Percentiles rank a stretch among this genome's conserved stretches.
phyloP scores from a whole-genome alignment of 2,113 vertebrate genomes.

The Psammodynastes pulverulentus region DNA sequence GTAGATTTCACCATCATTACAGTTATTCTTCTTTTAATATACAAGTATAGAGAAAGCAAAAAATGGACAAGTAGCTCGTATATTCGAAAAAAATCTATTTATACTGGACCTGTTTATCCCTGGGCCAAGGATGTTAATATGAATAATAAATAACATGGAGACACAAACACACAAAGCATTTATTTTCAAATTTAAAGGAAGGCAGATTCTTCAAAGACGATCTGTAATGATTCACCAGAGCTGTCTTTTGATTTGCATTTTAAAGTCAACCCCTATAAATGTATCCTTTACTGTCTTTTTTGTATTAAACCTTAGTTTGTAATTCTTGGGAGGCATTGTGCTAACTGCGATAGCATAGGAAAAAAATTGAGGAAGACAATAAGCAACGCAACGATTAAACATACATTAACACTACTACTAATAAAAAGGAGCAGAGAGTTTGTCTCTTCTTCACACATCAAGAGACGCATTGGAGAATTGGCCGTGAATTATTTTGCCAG shows the following conservation, averaged over 20 bases:
- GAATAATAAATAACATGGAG: conserved; percentile 54
- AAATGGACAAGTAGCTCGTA: conserved; percentile 46
- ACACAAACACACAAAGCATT: conserved; percentile 38
- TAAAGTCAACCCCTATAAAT: conserved; percentile 56
- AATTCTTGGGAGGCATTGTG: conserved; percentile 45
- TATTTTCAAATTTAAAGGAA: conserved; percentile 63
- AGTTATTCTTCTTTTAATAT: conserved; percentile 63
- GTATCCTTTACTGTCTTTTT: conserved; percentile 57
- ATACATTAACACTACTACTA: neutral
- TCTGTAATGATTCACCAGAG: conserved; percentile 62
- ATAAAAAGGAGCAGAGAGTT: neutral
- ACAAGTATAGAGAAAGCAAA: conserved; percentile 29
- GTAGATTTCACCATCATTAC: conserved; percentile 1
- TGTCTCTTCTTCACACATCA: conserved; percentile 13
- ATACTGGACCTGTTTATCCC: conserved; percentile 24
- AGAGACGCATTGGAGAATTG: neutral
- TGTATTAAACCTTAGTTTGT: conserved; percentile 53
- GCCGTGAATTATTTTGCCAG: conserved; percentile 11
- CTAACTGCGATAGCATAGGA: conserved; percentile 38
- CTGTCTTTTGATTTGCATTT: conserved; percentile 68
- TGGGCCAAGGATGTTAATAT: conserved; percentile 46
- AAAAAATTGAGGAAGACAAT: conserved; percentile 40
- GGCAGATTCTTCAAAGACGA: conserved; percentile 60
- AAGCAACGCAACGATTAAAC: conserved; percentile 31
- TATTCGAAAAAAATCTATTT: conserved; percentile 56